Evolutionary conservation across 2,888 invertebrate species (phyloP), one percentile per base, ranked within the genome.

Genomic region (Hypolimnas misippus): DNA sequence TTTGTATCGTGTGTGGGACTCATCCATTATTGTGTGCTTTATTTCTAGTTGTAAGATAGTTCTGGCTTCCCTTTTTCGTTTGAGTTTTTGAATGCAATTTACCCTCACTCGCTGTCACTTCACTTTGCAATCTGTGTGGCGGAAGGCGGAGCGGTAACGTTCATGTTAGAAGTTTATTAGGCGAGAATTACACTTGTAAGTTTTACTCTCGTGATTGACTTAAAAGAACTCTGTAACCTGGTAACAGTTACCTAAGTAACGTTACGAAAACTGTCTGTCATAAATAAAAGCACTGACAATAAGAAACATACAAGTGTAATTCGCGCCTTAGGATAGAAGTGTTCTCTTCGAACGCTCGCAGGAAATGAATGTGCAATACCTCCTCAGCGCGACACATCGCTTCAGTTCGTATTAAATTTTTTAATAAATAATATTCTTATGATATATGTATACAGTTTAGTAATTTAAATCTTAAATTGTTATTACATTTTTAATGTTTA

Each of bases 401-500:
- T 3, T 1, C 14, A n/a, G 12, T 38, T 38, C 19, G 53, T 42
- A 16, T 17, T 52, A 17, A 12, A n/a, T 52, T 16, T n/a, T 19
- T 33, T 19, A 17, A 52, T 29, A 14, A 38, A n/a, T 4, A 14
- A 14, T 10, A 58, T 58, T 52, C 21, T 35, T 59, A 53, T 25
- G 44, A 46, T 12, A 21, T 46, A 46, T 19, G 42, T 33, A 33
- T 46, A 35, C 44, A 35, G 46, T 46, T 33, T 38, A 16, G 46
- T 57, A 53, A 52, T 55, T 51, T 60, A 31, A 56, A 55, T 55
- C 50, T 63, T 63, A 51, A 59, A 60, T 66, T 63, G 65, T 66
- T 66, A 31, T 59, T 63, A 66, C 50, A 49, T 66, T 66, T 66
- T 60, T 66, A 63, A 63, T 57, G 44, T 63, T 57, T 73, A 73